These are phyloP conservation scores for Scarus forsteni DNA, from an alignment of 2,797 vertebrate species.

Conservation along the genomic window DNA sequence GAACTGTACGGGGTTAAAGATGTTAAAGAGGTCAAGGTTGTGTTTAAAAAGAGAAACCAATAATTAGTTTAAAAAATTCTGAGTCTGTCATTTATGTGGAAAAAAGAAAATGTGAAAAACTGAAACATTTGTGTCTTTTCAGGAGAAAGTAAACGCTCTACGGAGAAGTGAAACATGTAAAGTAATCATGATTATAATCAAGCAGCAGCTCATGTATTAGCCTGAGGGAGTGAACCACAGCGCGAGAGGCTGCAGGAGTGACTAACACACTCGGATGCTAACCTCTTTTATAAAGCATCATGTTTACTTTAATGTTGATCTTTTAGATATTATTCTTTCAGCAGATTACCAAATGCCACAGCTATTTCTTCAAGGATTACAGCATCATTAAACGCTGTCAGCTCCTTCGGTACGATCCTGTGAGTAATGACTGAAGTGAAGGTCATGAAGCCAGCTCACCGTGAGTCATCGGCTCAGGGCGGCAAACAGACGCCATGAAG, in stretches of 20 bases:
- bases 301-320: neutral
- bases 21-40: too few relatives aligned
- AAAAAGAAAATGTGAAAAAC: too few relatives aligned
- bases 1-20: too few relatives aligned
- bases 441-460: constrained; percentile 17
- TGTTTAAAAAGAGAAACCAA: too few relatives aligned
- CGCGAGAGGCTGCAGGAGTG: neutral
- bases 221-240: neutral
- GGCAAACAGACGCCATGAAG: neutral
- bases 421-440: constrained; percentile 32
- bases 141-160: too few relatives aligned
- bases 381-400: neutral
- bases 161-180: neutral
- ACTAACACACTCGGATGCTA: neutral
- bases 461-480: constrained; percentile 33
- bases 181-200: neutral
- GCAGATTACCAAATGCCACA: neutral
- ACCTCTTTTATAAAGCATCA: neutral
- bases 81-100: too few relatives aligned
- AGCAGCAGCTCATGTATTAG: too few relatives aligned
- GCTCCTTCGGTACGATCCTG: constrained; percentile 11
- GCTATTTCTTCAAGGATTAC: constrained; percentile 4
- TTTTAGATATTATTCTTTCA: neutral
- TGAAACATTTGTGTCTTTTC: too few relatives aligned
- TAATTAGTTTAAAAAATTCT: too few relatives aligned